Percentiles rank a stretch among this genome's conserved stretches.
Conservation (phyloP, 2,113 vertebrate species). For the Hiodon tergisus region DNA sequence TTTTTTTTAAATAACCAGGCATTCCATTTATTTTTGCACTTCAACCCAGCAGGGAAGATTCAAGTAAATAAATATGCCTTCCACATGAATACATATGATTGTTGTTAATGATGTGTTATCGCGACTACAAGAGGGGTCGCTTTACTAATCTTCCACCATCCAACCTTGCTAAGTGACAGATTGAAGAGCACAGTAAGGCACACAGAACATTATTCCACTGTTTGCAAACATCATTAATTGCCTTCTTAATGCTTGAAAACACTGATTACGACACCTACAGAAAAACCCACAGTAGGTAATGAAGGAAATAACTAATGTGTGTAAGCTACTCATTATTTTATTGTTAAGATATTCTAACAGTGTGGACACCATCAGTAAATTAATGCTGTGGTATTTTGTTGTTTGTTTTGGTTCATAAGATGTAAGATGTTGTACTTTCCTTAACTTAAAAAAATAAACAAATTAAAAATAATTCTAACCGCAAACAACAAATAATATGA, state of each 20-base stretch:
- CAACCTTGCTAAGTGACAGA: conserved; percentile 25
- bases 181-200: conserved; percentile 34
- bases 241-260: conserved; percentile 43
- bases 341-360: conserved; percentile 30
- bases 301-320: conserved; percentile 25
- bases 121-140: not conserved
- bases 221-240: conserved; percentile 49
- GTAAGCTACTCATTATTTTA: conserved; percentile 40
- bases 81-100: not conserved
- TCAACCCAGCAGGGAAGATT: not conserved
- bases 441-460: too few species aligned
- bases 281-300: conserved; percentile 38
- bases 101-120: conserved; percentile 5
- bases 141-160: conserved; percentile 20
- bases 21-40: too few species aligned
- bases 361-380: conserved; percentile 34
- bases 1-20: too few species aligned
- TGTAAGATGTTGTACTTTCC: too few species aligned
- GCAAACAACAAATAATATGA: not conserved
- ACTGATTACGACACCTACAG: conserved; percentile 49
- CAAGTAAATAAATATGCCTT: not conserved
- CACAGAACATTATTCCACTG: conserved; percentile 40
- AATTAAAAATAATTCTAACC: not conserved
- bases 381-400: conserved; percentile 1
- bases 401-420: not conserved